Evolutionary conservation across 2,113 vertebrate species (phyloP).

Genomic region (Syngnathus scovelli): DNA sequence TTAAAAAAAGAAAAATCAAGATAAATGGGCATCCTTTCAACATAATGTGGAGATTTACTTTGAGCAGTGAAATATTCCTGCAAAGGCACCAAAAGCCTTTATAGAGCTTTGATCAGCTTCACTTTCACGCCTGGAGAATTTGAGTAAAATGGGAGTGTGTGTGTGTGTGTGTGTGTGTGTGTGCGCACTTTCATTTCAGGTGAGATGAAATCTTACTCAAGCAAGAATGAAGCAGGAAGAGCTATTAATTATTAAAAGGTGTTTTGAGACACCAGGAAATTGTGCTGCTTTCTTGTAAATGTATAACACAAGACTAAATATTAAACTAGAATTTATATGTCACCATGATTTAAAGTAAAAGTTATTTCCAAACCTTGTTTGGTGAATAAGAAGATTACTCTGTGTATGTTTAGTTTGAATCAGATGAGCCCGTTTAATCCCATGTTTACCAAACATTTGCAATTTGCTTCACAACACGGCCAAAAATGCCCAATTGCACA

Average conservation of each 20-base stretch:
- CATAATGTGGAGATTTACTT: not conserved
- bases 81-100: conserved; percentile 20
- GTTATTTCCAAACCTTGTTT: not conserved
- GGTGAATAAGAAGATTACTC: conserved; percentile 5
- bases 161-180: not conserved
- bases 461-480: not conserved
- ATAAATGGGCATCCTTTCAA: not conserved
- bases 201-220: conserved; percentile 30
- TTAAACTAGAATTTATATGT: too few relatives aligned
- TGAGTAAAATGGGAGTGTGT: conserved; percentile 11
- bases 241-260: conserved; percentile 36
- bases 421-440: conserved; percentile 23
- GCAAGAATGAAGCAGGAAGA: conserved; percentile 13
- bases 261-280: not conserved
- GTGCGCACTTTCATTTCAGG: conserved; percentile 29
- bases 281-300: not conserved
- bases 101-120: conserved; percentile 15
- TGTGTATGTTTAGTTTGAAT: not conserved
- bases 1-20: not conserved
- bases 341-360: not conserved
- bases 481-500: not conserved
- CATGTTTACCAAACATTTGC: conserved; percentile 26
- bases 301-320: conserved; percentile 3
- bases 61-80: conserved; percentile 4
- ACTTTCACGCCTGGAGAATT: conserved; percentile 39